phyloP scores from a whole-genome alignment of 2,113 vertebrate species.

The Ornithorhynchus anatinus region DNA sequence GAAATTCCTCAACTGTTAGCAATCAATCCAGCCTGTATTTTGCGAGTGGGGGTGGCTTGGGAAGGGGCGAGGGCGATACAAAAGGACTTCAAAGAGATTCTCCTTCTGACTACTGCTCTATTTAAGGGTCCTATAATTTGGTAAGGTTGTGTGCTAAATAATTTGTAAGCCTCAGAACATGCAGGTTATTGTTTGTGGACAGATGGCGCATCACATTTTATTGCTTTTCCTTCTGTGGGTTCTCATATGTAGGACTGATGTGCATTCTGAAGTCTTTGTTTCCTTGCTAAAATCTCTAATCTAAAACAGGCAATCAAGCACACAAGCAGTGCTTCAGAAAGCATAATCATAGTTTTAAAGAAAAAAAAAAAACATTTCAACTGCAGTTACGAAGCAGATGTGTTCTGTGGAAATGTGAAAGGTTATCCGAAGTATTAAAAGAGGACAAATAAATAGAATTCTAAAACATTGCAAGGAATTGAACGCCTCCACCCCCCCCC shows the following conservation, averaged over 20 bases:
- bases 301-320: conserved; percentile 80
- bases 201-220: conserved; percentile 92
- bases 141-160: conserved; percentile 85
- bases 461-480: fast-evolving
- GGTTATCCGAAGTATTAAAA: conserved; percentile 60
- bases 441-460: conserved; percentile 25
- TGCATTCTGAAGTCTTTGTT: conserved; percentile 78
- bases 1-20: conserved; percentile 71
- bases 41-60: background rate
- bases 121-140: conserved; percentile 72
- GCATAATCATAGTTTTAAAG: conserved; percentile 75
- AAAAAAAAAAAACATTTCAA: conserved; percentile 22
- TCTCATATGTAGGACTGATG: conserved; percentile 79
- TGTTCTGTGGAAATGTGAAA: conserved; percentile 50
- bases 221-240: conserved; percentile 92
- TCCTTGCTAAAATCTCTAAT: conserved; percentile 80
- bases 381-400: conserved; percentile 66
- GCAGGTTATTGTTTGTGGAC: conserved; percentile 90
- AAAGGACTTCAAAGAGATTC: conserved; percentile 68
- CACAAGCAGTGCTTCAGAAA: conserved; percentile 74
- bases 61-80: conserved; percentile 33
- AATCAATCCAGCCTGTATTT: conserved; percentile 61
- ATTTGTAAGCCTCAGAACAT: conserved; percentile 84
- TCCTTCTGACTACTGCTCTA: conserved; percentile 58
- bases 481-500: background rate